Percentiles rank a stretch among this genome's conserved stretches.
phyloP scores from a whole-genome alignment of 2,113 vertebrate genomes.

The Eleginops maclovinus region DNA sequence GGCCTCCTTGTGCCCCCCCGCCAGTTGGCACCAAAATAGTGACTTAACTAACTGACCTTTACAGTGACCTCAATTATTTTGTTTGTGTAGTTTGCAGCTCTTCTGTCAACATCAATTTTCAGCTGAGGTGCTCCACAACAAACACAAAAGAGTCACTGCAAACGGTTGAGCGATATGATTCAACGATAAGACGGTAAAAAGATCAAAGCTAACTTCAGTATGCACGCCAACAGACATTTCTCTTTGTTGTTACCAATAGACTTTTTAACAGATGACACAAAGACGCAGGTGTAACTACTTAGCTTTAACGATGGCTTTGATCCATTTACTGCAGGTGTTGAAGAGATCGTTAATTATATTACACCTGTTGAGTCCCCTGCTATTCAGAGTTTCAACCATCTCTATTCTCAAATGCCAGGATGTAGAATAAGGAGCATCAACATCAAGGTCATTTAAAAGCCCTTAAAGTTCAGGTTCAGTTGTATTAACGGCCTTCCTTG shows the following conservation, averaged over 20 bases:
- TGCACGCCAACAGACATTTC: background rate
- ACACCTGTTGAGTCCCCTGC: background rate
- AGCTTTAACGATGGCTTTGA: background rate
- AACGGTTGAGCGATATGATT: background rate
- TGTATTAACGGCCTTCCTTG: background rate
- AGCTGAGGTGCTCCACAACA: background rate
- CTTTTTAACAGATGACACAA: background rate
- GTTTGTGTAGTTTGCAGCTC: constrained; percentile 28
- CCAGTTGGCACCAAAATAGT: constrained; percentile 29
- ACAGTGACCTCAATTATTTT: constrained; percentile 31
- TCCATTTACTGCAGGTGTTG: background rate
- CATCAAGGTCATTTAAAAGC: background rate
- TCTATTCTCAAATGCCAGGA: background rate
- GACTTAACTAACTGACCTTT: constrained; percentile 44
- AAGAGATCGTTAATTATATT: background rate
- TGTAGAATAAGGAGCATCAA: background rate
- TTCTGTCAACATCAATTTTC: constrained; percentile 35
- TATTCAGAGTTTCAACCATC: background rate
- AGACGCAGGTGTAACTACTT: background rate
- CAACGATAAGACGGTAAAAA: background rate
- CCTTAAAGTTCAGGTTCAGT: background rate
- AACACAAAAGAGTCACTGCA: background rate
- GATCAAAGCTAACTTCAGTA: background rate
- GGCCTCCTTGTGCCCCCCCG: constrained; percentile 9
- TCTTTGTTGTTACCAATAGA: background rate